A percentile compares a stretch with the other conserved stretches of the same genome.
phyloP scores from a whole-genome alignment of 1,140 invertebrate species.

The Diabrotica undecimpunctata region DNA sequence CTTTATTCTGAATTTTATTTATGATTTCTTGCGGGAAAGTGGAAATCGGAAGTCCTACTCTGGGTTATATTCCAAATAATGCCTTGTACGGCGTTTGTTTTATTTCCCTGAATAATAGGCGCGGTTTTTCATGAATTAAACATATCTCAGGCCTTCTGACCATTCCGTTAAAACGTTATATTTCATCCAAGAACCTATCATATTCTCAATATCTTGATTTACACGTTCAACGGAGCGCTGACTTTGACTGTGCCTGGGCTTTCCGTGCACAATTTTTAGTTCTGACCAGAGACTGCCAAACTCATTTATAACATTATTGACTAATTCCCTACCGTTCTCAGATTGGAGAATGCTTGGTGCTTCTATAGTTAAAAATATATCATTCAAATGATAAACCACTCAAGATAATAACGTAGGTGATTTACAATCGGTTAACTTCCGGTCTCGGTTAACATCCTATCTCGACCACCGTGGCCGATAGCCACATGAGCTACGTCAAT shows the following conservation, averaged over 20 bases:
- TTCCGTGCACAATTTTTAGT: conserved; percentile 45
- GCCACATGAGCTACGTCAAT: too few relatives aligned
- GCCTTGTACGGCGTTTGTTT: too few relatives aligned
- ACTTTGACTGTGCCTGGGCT: conserved; percentile 37
- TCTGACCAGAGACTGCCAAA: conserved; percentile 43
- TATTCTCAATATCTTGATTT: conserved; percentile 46
- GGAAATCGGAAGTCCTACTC: too few relatives aligned
- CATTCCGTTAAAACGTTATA: conserved; percentile 38
- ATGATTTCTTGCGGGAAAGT: too few relatives aligned
- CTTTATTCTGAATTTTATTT: too few relatives aligned
- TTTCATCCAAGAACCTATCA: conserved; percentile 40
- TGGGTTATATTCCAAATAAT: too few relatives aligned
- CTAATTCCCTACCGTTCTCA: conserved; percentile 42
- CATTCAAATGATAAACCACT: too few relatives aligned
- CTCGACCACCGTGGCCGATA: too few relatives aligned
- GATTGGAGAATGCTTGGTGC: conserved; percentile 38
- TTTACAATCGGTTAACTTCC: too few relatives aligned
- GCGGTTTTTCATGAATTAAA: conserved; percentile 43
- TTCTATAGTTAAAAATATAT: too few relatives aligned
- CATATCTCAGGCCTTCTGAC: conserved; percentile 36
- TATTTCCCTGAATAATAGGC: not conserved
- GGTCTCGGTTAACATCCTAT: too few relatives aligned
- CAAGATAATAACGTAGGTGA: too few relatives aligned
- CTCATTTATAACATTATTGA: conserved; percentile 36
- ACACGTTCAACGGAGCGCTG: conserved; percentile 36